Conservation (phyloP, 1,140 invertebrate genomes). For the Atta colombica region DNA sequence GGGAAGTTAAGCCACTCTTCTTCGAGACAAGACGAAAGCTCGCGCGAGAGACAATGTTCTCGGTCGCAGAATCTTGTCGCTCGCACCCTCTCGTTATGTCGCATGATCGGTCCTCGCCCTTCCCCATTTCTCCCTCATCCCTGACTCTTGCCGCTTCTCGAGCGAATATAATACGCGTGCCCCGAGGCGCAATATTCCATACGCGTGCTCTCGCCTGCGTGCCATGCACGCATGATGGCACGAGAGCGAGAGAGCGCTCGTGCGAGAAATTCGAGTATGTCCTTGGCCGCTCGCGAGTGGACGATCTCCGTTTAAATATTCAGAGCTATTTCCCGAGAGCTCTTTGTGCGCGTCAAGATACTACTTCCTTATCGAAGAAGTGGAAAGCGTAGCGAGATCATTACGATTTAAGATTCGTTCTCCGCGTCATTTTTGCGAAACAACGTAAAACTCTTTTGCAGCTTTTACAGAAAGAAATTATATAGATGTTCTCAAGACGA, state of each 20-base stretch:
- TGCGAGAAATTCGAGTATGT: conserved; percentile 48
- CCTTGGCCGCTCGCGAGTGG: conserved; percentile 12
- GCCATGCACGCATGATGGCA: conserved; percentile 4
- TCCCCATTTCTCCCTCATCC: conserved; percentile 7
- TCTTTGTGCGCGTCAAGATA: conserved; percentile 2
- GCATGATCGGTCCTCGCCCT: conserved; percentile 45
- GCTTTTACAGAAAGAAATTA: background rate
- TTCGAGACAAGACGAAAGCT: conserved; percentile 5
- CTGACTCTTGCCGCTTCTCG: background rate
- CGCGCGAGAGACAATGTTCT: conserved; percentile 31
- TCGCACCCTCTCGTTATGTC: conserved; percentile 13
- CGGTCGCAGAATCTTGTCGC: conserved; percentile 17
- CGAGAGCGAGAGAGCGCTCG: conserved; percentile 26
- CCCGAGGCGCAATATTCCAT: conserved; percentile 33
- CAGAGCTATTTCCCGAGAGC: conserved; percentile 1
- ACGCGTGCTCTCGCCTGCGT: conserved; percentile 27
- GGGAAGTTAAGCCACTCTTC: conserved; percentile 4
- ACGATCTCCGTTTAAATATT: conserved; percentile 42
- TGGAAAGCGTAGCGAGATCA: background rate
- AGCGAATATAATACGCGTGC: conserved; percentile 45
- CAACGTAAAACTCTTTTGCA: background rate
- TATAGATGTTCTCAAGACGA: background rate
- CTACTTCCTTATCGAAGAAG: conserved; percentile 27
- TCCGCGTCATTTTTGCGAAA: background rate
- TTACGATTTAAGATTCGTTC: conserved; percentile 26